Evolutionary conservation across 2,888 invertebrate species (phyloP).

Genomic region (Nephrotoma guestfalica): DNA sequence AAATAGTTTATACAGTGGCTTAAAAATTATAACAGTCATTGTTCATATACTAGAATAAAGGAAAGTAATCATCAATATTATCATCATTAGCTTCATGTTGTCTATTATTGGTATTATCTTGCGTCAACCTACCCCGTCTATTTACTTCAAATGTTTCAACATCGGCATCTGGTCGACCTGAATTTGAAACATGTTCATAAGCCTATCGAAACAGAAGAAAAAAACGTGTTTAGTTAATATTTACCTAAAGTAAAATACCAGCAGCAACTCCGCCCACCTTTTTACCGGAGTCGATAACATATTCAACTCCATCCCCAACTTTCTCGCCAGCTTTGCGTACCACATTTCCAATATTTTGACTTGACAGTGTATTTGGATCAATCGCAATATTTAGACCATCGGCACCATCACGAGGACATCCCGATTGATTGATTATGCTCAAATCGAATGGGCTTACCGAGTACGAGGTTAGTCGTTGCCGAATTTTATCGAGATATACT

Average conservation of each 20-base stretch:
- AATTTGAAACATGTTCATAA: background rate
- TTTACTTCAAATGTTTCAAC: background rate
- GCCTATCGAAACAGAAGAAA: background rate
- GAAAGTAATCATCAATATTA: background rate
- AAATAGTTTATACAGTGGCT: background rate
- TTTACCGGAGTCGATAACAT: conserved; percentile 52
- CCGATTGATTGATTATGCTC: conserved; percentile 54
- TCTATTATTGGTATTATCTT: background rate
- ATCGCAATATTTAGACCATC: conserved; percentile 54
- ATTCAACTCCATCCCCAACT: conserved; percentile 56
- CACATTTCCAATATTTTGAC: conserved; percentile 54
- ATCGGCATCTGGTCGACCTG: background rate
- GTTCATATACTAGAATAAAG: background rate
- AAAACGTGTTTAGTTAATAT: background rate
- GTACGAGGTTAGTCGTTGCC: conserved; percentile 42
- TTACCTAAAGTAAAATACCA: conserved; percentile 10
- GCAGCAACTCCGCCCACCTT: conserved; percentile 31
- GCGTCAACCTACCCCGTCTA: background rate
- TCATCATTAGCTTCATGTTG: background rate
- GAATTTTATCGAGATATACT: conserved; percentile 53
- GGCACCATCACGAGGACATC: conserved; percentile 46
- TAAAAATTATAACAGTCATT: background rate
- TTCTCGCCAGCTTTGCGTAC: conserved; percentile 58
- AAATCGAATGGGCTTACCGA: conserved; percentile 66
- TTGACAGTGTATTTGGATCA: conserved; percentile 59